phyloP scores from a whole-genome alignment of 1,140 invertebrate species.

The Panagrolaimus sp. region DNA sequence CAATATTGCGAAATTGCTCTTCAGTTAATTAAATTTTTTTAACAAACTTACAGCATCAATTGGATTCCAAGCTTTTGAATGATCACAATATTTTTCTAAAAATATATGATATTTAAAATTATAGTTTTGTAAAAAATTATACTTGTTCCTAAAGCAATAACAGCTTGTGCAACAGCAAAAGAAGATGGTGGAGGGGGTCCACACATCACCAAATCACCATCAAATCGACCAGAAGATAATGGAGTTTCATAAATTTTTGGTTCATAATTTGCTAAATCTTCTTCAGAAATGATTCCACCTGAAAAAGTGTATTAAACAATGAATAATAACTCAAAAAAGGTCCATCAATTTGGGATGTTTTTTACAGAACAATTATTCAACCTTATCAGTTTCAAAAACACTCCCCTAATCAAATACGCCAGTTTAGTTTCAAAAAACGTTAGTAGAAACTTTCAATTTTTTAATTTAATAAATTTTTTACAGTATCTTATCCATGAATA shows the following conservation, averaged over 20 bases:
- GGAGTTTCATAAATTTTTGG: constrained; percentile 62
- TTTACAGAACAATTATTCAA: background rate
- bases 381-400: no score
- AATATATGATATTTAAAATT: constrained; percentile 20
- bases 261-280: constrained; percentile 71
- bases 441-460: no score
- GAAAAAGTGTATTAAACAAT: constrained; percentile 25
- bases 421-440: no score
- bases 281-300: constrained; percentile 71
- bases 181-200: constrained; percentile 59
- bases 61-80: constrained; percentile 35
- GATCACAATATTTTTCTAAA: constrained; percentile 35
- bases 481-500: background rate
- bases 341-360: no score
- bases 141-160: constrained; percentile 29
- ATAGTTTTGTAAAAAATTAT: background rate
- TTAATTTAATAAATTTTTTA: background rate
- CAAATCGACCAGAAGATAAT: constrained; percentile 28
- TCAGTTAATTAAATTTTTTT: no score
- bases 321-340: no score
- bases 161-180: constrained; percentile 54
- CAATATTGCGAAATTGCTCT: no score
- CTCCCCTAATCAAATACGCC: no score
- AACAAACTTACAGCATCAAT: constrained; percentile 24
- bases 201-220: constrained; percentile 55